These are phyloP conservation scores for Bhutanitis thaidina DNA, from an alignment of 2,888 invertebrate species.

Conservation along the genomic window DNA sequence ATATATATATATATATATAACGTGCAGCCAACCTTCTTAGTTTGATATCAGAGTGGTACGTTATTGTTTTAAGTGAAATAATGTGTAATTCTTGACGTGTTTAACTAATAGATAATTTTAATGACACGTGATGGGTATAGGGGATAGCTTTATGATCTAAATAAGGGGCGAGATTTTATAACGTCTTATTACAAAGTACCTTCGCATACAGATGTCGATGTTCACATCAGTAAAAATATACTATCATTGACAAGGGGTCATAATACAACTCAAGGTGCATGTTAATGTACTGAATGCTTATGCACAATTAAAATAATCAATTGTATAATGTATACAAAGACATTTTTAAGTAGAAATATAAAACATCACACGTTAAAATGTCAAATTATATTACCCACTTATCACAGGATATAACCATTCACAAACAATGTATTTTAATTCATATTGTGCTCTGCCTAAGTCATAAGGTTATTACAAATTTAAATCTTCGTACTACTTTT, in stretches of 20 bases:
- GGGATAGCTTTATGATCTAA: no score
- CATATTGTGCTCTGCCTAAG: conserved; percentile 26
- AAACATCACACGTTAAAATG: neutral
- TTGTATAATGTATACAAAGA: conserved; percentile 11
- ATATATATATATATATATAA: no score
- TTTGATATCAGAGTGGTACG: no score
- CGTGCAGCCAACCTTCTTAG: no score
- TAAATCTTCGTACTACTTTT: conserved; percentile 35
- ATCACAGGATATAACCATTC: conserved; percentile 25
- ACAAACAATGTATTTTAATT: conserved; percentile 24
- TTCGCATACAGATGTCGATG: no score
- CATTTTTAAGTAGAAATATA: conserved; percentile 7
- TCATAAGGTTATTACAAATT: conserved; percentile 40
- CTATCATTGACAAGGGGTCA: conserved; percentile 6
- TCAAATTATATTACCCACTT: conserved; percentile 4
- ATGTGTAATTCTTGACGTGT: no score
- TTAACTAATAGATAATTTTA: no score
- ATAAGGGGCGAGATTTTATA: no score
- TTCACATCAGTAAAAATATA: neutral
- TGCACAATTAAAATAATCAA: conserved; percentile 7
- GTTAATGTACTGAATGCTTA: conserved; percentile 4
- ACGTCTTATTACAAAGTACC: no score
- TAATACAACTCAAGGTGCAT: conserved; percentile 4
- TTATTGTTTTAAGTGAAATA: no score
- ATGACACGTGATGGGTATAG: no score